A percentile compares a stretch with the other conserved stretches of the same genome.
phyloP scores from a whole-genome alignment of 2,888 invertebrate genomes.

The Rotaria macrura region DNA sequence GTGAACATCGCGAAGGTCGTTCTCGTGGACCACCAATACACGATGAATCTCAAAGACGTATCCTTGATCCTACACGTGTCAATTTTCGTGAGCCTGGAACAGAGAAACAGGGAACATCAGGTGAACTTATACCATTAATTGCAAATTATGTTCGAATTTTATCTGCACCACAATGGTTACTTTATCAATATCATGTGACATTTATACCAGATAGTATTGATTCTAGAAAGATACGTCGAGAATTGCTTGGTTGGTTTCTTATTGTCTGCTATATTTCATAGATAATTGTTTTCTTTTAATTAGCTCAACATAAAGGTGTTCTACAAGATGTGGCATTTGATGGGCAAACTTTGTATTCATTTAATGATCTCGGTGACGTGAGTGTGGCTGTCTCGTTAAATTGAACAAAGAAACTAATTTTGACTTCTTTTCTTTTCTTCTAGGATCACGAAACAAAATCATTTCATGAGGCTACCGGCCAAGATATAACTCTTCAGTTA shows the following conservation, averaged over 20 bases:
- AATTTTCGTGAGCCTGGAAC: background rate
- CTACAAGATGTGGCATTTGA: slow-evolving; percentile 40
- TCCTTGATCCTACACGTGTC: background rate
- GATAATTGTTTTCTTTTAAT: background rate
- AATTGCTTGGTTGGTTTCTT: slow-evolving; percentile 21
- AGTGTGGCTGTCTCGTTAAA: background rate
- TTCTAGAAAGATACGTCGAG: slow-evolving; percentile 23
- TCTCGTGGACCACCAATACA: background rate
- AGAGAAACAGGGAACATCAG: slow-evolving; percentile 37
- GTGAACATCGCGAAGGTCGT: background rate
- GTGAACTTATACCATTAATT: slow-evolving; percentile 37
- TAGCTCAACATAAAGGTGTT: slow-evolving; percentile 3
- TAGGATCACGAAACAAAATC: slow-evolving; percentile 6
- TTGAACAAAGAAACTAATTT: too few species aligned
- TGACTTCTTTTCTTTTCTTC: background rate
- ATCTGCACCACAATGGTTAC: slow-evolving; percentile 38
- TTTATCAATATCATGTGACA: slow-evolving; percentile 46
- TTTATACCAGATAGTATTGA: slow-evolving; percentile 43
- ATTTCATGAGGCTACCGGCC: background rate
- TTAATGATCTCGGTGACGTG: slow-evolving; percentile 33
- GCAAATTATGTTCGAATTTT: slow-evolving; percentile 42
- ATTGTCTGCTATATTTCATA: background rate
- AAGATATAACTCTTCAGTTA: slow-evolving; percentile 25
- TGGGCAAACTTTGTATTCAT: slow-evolving; percentile 44
- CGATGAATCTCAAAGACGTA: background rate